Evolutionary conservation across 1,140 invertebrate species (phyloP), one percentile per base, ranked within the genome.

Genomic region (Choristoneura fumiferana): DNA sequence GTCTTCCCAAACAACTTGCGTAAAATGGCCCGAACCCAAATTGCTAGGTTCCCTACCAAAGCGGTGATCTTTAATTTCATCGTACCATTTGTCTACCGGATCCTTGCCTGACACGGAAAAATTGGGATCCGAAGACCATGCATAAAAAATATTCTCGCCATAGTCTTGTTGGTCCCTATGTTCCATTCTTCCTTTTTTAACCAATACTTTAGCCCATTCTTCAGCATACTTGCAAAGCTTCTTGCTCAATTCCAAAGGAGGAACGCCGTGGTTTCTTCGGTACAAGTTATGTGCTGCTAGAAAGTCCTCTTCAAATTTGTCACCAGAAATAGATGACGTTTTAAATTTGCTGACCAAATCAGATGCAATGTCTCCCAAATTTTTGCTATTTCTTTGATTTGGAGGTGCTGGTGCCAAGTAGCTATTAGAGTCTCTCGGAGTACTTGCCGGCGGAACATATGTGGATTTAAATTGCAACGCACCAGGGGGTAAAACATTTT

Each of bases 121-220:
- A 56, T 92, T 93, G 4, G 93, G 92, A 80, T 95, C 92, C 0
- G 93, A 94, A 37, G 93, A 94, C 92, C 94, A 95, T 69, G 93
- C 91, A 58, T 92, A 93, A 71, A 94, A 96, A 57, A 96, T 92
- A 78, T 96, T 97, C 78, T 96, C 96, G 0, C 96, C 95, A 78
- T 96, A 96, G 15, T 93, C 92, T 60, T 91, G 92, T 65, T 95
- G 92, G 15, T 92, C 91, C 29, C 95, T 93, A 77, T 98, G 96
- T 63, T 95, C 91, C 67, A 97, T 91, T 53, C 85, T 89, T 36
- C 94, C 93, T 59, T 87, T 93, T 29, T 91, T 89, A 0, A 93
- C 94, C 15, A 97, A 76, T 1, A 61, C 62, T 60, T 95, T 93
- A 0, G 96, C 96, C 96, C 96, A 97, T 77, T 95, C 94, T 85